Conservation (phyloP, 2,797 vertebrate genomes). For the Dallia pectoralis region DNA sequence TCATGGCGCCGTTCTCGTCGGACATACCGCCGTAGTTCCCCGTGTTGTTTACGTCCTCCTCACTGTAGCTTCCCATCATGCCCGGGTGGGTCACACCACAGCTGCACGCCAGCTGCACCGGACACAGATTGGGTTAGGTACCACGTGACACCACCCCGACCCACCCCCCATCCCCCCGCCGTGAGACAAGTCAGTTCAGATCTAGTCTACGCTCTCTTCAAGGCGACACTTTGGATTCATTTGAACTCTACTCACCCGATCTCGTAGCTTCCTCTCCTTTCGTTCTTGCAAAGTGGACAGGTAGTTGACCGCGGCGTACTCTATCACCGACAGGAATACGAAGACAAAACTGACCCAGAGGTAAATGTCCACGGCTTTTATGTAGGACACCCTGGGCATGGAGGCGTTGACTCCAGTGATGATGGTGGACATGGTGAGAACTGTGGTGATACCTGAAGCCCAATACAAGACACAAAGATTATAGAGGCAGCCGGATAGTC, state of each 20-base stretch:
- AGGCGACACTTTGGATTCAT: too few relatives aligned
- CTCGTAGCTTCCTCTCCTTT: slow-evolving; percentile 71
- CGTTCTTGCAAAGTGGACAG: slow-evolving; percentile 81
- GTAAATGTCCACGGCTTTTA: slow-evolving; percentile 94
- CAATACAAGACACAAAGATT: background rate
- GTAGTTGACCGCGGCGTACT: slow-evolving; percentile 90
- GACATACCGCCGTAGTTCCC: slow-evolving; percentile 75
- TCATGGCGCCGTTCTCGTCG: slow-evolving; percentile 75
- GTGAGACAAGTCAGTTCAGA: too few relatives aligned
- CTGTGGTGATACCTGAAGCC: slow-evolving; percentile 80
- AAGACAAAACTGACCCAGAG: slow-evolving; percentile 95
- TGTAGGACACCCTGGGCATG: slow-evolving; percentile 94
- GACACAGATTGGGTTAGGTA: background rate
- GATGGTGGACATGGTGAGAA: slow-evolving; percentile 94
- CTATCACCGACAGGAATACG: slow-evolving; percentile 88
- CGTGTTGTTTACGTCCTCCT: slow-evolving; percentile 78
- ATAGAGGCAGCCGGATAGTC: background rate
- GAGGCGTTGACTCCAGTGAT: slow-evolving; percentile 93
- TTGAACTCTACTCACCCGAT: slow-evolving; percentile 65
- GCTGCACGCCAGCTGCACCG: slow-evolving; percentile 78
- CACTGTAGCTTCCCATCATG: slow-evolving; percentile 82
- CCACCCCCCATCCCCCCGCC: too few relatives aligned
- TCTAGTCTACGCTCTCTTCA: too few relatives aligned
- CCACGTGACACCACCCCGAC: background rate
- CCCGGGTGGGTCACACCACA: slow-evolving; percentile 77